Evolutionary conservation across 2,888 invertebrate species (phyloP).

Genomic region (Xanthorhoe designata): DNA sequence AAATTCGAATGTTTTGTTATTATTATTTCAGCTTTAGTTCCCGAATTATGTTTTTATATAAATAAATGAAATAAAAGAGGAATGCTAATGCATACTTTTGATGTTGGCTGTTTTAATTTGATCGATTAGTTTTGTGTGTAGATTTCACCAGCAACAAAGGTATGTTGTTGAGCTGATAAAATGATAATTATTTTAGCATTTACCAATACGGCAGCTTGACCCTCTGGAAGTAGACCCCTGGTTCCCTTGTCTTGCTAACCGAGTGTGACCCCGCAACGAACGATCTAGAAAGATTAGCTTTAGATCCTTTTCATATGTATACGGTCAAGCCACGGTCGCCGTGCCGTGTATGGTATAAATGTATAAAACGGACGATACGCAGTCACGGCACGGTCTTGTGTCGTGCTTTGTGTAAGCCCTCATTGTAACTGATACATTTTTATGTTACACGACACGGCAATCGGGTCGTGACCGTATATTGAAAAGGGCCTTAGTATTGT

Average conservation of each 20-base stretch:
- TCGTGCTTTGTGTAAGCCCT: too few species aligned
- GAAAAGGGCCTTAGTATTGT: not conserved
- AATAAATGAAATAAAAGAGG: conserved; percentile 51
- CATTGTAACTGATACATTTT: too few species aligned
- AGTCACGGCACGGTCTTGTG: too few species aligned
- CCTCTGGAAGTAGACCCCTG: conserved; percentile 62
- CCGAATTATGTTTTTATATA: conserved; percentile 49
- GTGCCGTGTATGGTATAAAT: too few species aligned
- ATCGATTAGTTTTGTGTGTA: conserved; percentile 30
- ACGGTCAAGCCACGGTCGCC: too few species aligned
- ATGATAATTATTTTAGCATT: conserved; percentile 77
- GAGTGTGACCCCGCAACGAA: conserved; percentile 39
- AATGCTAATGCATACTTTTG: conserved; percentile 75
- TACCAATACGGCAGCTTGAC: conserved; percentile 84
- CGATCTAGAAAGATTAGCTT: conserved; percentile 41
- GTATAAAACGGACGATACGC: too few species aligned
- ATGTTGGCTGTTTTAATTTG: conserved; percentile 57
- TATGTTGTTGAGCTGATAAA: conserved; percentile 72
- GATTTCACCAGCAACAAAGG: conserved; percentile 64
- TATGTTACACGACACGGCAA: too few species aligned
- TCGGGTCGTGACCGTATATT: too few species aligned
- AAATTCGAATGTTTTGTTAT: conserved; percentile 39
- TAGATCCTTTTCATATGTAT: not conserved
- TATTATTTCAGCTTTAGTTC: conserved; percentile 49
- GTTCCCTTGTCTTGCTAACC: conserved; percentile 56